Evolutionary conservation across 2,888 invertebrate genomes (phyloP), one percentile per base, ranked within the genome.

Genomic region (Podabrus alpinus): DNA sequence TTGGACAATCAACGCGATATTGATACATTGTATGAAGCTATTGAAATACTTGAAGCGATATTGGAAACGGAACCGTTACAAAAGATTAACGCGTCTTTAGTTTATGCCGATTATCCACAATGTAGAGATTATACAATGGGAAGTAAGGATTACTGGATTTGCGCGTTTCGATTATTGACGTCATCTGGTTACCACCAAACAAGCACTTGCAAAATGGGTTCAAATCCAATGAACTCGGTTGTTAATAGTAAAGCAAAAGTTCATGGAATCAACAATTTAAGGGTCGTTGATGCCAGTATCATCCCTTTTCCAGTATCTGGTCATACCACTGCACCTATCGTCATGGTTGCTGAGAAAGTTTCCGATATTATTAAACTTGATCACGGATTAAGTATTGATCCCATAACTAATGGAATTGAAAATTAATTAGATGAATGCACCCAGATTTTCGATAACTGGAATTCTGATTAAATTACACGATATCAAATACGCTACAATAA

Each of bases 201-300:
- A 15, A 92, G 92, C 0, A 92, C 92, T 0, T 92, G 92, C 83
- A 93, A 92, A 84, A 93, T 93, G 93, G 93, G 92, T 4, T 92
- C 92, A 0, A 86, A 86, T 60, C 11, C 24, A 10, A 16, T 9
- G 67, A 25, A 24, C 7, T 67, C 67, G 10, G 67, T 67, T 10
- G 62, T 64, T 21, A 13, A 64, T n/a, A 64, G 10, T 16, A 19
- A n/a, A 19, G 17, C 21, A 11, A 64, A 21, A 19, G 62, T 64
- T 0, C 84, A 90, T 77, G 90, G 90, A 0, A 81, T 90, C 17
- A 79, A 85, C 3, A 83, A 85, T 7, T 84, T 91, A 15, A 85
- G 90, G 61, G 89, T 91, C 0, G 87, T 87, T 3, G 90, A 90
- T 79, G 89, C 88, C 3, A 89, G 90, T 45, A 84, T 90, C 11